Conservation (phyloP, 2,797 vertebrate genomes). For the Sarcophilus harrisii region DNA sequence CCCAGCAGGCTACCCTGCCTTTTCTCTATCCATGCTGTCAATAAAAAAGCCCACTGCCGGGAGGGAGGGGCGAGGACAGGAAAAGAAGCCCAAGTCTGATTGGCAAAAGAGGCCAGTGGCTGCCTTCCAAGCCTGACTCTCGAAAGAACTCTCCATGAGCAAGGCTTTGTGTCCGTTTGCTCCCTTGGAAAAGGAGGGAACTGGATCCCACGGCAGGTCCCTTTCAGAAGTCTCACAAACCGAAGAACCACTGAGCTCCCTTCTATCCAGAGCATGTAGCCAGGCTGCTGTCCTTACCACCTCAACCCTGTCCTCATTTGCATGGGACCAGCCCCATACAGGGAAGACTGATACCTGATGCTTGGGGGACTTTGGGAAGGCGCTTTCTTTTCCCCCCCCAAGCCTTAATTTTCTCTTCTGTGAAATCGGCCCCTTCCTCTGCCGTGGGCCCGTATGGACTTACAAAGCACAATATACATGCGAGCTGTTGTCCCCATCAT, state of each 20-base stretch:
- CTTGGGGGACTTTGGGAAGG: neutral
- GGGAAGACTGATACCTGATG: neutral
- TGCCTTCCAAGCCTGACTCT: neutral
- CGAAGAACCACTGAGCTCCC: neutral
- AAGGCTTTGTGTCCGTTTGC: neutral
- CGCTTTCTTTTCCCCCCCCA: neutral
- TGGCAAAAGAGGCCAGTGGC: neutral
- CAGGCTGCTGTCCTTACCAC: neutral
- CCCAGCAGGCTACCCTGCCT: neutral
- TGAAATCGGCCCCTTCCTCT: neutral
- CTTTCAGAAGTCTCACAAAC: neutral
- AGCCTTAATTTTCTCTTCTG: constrained; percentile 38
- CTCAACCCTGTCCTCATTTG: neutral
- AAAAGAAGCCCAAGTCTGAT: neutral
- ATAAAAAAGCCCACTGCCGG: neutral
- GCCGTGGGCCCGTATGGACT: too few species aligned
- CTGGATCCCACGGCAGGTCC: neutral
- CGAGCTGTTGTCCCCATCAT: neutral
- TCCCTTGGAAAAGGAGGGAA: neutral
- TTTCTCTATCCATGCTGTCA: neutral
- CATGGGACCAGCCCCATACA: neutral
- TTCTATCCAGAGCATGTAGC: neutral
- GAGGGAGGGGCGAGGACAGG: neutral
- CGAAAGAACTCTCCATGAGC: too few species aligned
- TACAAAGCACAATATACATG: neutral